phyloP scores from a whole-genome alignment of 2,113 vertebrate species.

The Mesembrinibis cayennensis region DNA sequence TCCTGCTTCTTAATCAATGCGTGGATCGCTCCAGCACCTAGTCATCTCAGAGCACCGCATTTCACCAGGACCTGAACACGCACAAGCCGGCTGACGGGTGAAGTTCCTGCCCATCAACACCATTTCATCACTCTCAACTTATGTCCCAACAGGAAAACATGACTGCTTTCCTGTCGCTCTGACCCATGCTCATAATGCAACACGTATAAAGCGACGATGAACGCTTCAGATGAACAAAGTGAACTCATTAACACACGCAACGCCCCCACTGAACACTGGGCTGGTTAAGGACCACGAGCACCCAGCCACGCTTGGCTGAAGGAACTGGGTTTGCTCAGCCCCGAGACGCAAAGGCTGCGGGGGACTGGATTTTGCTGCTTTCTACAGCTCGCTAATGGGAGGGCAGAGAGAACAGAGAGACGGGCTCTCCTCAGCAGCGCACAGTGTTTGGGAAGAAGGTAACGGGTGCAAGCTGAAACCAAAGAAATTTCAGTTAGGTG shows the following conservation, averaged over 20 bases:
- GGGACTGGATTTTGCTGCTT: background rate
- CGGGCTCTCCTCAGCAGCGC: background rate
- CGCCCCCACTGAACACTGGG: background rate
- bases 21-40: background rate
- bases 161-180: background rate
- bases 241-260: background rate
- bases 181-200: background rate
- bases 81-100: accelerated
- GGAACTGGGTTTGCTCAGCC: background rate
- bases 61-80: background rate
- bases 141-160: background rate
- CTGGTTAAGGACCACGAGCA: background rate
- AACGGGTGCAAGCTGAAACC: background rate
- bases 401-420: background rate
- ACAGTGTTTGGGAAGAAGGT: background rate
- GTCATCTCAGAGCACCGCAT: background rate
- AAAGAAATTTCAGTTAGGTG: background rate
- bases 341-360: background rate
- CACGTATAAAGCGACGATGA: accelerated
- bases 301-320: background rate
- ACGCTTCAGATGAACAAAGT: background rate
- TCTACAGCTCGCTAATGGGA: background rate
- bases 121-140: background rate
- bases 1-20: background rate
- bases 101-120: background rate